Evolutionary conservation across 2,888 invertebrate species (phyloP).

Genomic region (Mythimna pallens): DNA sequence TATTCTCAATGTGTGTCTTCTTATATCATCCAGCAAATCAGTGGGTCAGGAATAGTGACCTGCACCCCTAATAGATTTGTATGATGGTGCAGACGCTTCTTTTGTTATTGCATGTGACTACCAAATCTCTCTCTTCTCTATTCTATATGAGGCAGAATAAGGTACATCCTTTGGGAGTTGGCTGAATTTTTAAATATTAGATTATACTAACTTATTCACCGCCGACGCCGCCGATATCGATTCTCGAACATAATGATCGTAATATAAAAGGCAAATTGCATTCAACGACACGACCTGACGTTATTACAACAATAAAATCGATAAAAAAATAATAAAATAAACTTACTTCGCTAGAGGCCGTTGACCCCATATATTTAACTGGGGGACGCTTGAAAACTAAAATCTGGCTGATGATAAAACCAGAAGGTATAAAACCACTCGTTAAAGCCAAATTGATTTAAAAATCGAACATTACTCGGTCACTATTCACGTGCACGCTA

Average conservation of each 20-base stretch:
- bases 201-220: not conserved
- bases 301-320: constrained; percentile 9
- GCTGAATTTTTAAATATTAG: not conserved
- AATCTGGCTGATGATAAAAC: constrained; percentile 56
- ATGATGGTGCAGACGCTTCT: no score
- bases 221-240: not conserved
- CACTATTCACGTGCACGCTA: constrained; percentile 44
- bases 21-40: no score
- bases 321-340: constrained; percentile 37
- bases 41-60: no score
- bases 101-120: no score
- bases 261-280: constrained; percentile 7
- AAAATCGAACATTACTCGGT: constrained; percentile 36
- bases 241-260: not conserved
- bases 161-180: no score
- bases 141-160: no score
- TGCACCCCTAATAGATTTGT: no score
- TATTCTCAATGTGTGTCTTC: no score
- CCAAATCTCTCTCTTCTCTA: no score
- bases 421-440: constrained; percentile 32
- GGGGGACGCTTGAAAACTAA: constrained; percentile 59
- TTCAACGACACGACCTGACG: constrained; percentile 1
- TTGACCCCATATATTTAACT: constrained; percentile 80
- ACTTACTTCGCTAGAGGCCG: constrained; percentile 78
- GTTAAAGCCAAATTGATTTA: constrained; percentile 14